phyloP scores from a whole-genome alignment of 2,888 invertebrate genomes.

The Dichetophora obliterata region DNA sequence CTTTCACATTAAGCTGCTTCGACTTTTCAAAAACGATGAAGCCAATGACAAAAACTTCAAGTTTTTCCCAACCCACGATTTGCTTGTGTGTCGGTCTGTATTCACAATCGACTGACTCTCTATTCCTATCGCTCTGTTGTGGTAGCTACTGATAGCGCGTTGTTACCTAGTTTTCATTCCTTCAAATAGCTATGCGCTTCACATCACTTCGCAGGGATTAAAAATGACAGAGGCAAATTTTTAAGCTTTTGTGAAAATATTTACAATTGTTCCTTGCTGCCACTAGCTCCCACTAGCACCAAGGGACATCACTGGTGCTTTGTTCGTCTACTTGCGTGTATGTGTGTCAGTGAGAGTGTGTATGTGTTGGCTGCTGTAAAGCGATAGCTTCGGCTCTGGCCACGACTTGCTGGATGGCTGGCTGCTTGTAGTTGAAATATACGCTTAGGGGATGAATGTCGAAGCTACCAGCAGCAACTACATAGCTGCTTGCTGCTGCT shows the following conservation, averaged over 20 bases:
- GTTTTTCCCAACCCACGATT: not conserved
- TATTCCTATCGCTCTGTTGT: not conserved
- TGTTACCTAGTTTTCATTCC: not conserved
- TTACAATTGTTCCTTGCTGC: conserved; percentile 21
- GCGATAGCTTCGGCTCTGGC: conserved; percentile 22
- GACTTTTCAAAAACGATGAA: not conserved
- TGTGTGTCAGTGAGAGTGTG: not conserved
- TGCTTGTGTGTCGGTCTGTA: too few species aligned
- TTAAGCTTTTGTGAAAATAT: conserved; percentile 40
- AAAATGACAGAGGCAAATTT: conserved; percentile 32
- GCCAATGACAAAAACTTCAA: not conserved
- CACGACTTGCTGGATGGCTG: not conserved
- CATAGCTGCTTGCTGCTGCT: not conserved
- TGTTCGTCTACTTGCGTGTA: not conserved
- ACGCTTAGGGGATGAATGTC: not conserved
- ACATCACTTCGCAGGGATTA: conserved; percentile 27
- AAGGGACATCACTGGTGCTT: not conserved
- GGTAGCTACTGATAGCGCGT: not conserved
- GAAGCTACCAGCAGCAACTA: not conserved
- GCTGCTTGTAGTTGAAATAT: not conserved
- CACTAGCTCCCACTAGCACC: not conserved
- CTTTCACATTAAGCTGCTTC: not conserved
- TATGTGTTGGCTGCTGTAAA: conserved; percentile 9
- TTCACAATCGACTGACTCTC: not conserved
- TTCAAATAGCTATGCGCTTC: not conserved